These are phyloP conservation scores for Unio delphinus DNA, from an alignment of 2,888 invertebrate species.

Conservation along the genomic window DNA sequence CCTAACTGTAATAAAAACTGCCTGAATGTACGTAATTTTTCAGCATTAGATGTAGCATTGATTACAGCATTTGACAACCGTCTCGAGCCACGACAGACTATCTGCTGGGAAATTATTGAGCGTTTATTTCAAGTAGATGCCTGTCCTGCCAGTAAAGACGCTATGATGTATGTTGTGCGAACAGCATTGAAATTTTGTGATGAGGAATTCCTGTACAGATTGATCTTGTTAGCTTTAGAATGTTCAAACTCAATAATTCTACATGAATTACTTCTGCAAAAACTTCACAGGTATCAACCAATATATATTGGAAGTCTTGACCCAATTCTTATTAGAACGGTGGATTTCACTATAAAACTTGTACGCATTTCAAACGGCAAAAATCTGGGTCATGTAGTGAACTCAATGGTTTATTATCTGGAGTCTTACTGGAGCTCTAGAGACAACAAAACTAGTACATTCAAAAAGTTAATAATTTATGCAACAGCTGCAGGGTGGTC, in stretches of 20 bases:
- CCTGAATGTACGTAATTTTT: conserved; percentile 51
- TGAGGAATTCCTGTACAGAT: conserved; percentile 45
- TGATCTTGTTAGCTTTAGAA: conserved; percentile 43
- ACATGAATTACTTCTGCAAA: conserved; percentile 51
- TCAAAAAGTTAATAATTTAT: conserved; percentile 49
- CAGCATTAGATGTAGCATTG: conserved; percentile 55
- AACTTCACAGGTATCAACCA: conserved; percentile 57
- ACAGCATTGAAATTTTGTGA: conserved; percentile 55
- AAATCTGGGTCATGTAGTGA: conserved; percentile 37
- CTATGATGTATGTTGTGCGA: conserved; percentile 60
- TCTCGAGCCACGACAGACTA: conserved; percentile 48
- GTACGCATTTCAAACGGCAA: conserved; percentile 34
- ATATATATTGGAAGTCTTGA: conserved; percentile 52
- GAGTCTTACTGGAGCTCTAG: conserved; percentile 55
- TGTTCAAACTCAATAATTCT: conserved; percentile 42
- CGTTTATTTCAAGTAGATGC: conserved; percentile 49
- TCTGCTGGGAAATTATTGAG: conserved; percentile 57
- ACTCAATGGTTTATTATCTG: conserved; percentile 51
- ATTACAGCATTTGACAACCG: conserved; percentile 58
- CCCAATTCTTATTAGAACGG: conserved; percentile 44
- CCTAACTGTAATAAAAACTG: conserved; percentile 43
- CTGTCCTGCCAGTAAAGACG: conserved; percentile 54
- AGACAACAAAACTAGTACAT: conserved; percentile 30
- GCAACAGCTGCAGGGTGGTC: conserved; percentile 53
- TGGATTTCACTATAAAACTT: conserved; percentile 53